Evolutionary conservation across 2,113 vertebrate species (phyloP), one percentile per base, ranked within the genome.

Genomic region (Pyxicephalus adspersus): DNA sequence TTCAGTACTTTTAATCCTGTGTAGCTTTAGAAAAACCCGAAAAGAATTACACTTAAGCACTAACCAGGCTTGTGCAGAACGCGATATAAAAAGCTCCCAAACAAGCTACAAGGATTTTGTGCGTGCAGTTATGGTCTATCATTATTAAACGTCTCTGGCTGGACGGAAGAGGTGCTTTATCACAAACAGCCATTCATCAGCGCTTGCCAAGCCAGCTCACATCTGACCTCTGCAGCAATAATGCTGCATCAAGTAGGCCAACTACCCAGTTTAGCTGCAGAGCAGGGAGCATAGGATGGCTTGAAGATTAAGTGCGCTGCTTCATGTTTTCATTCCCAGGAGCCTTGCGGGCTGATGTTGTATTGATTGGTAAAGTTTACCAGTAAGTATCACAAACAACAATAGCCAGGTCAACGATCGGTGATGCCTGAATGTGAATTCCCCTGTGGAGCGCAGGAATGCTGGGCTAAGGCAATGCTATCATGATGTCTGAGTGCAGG

Each of bases 361-460:
- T 95, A 98, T 98, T 94, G 97, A 98, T 99, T 96, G 96, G 83
- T 83, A 95, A 96, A 97, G 95, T 98, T 98, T 96, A 94, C 94
- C 94, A 87, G 95, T 96, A 94, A 98, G 95, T 92, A 95, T 93
- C 96, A 95, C 95, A 96, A 96, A 95, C 95, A 97, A 91, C 96
- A 96, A 94, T 93, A 95, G 95, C 95, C 94, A 93, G 96, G 96
- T 94, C 95, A 95, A 95, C 90, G 90, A 95, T 94, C 84, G 88
- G 93, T 91, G 92, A 95, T 90, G 95, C 94, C 91, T 92, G 96
- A 94, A 89, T 86, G 78, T 75, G 89, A 93, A 94, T 92, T 92
- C 95, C 94, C 92, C 17, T 0, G 23, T 84, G 95, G 89, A 38
- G 17, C 0, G 13, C 0, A 0, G 18, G 76, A 6, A 0, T 89